These are phyloP conservation scores for Papilio dardanus DNA, from an alignment of 1,140 invertebrate species.

Conservation along the genomic window DNA sequence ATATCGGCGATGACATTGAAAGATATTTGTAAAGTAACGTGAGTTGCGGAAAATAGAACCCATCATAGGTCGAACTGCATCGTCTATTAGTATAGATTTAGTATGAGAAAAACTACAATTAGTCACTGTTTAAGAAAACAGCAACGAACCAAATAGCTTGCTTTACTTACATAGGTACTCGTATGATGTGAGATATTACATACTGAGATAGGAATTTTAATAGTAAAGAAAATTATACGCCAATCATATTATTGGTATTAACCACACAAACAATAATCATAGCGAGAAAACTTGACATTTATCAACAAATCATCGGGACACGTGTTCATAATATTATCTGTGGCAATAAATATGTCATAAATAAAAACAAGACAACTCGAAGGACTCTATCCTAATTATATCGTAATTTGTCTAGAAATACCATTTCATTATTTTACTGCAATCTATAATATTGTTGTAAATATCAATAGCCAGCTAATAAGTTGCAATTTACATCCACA, in stretches of 20 bases:
- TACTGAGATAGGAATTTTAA: background rate
- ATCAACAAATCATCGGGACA: background rate
- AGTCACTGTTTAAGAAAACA: too few species aligned
- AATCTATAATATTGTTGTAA: background rate
- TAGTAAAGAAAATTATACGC: background rate
- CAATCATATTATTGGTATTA: background rate
- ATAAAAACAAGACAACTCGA: too few species aligned
- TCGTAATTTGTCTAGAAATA: background rate
- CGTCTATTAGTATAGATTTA: background rate
- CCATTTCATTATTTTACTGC: too few species aligned
- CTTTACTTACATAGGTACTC: too few species aligned
- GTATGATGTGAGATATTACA: background rate
- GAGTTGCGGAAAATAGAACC: too few species aligned
- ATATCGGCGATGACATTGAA: too few species aligned
- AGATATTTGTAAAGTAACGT: too few species aligned
- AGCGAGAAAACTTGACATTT: background rate
- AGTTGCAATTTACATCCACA: background rate
- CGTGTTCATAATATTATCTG: background rate
- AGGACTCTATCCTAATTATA: background rate
- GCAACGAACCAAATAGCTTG: too few species aligned
- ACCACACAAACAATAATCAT: background rate
- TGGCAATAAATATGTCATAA: too few species aligned
- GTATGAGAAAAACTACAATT: too few species aligned
- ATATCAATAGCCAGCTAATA: background rate
- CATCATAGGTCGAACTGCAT: too few species aligned